Percentiles rank a stretch among this genome's conserved stretches.
These are phyloP conservation scores for Coreoperca whiteheadi DNA, from an alignment of 2,113 vertebrate genomes.

Conservation along the genomic window DNA sequence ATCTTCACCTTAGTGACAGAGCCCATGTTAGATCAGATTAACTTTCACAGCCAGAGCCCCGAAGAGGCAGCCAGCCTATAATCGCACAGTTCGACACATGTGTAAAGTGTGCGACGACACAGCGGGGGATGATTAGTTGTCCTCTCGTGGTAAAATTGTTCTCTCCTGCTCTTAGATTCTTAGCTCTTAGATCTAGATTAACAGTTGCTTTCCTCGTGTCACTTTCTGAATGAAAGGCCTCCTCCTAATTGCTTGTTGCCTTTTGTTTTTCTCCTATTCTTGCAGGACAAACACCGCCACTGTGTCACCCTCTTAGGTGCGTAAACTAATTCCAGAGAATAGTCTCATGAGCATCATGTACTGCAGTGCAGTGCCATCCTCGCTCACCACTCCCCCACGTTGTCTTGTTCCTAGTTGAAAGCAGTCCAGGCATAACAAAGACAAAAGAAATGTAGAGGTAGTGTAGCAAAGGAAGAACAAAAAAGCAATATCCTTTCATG, in stretches of 20 bases:
- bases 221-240: slow-evolving; percentile 44
- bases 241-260: slow-evolving; percentile 29
- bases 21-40: slow-evolving; percentile 68
- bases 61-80: slow-evolving; percentile 26
- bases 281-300: slow-evolving; percentile 24
- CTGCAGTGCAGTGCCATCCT: slow-evolving; percentile 66
- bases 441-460: slow-evolving; percentile 83
- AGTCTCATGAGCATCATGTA: slow-evolving; percentile 52
- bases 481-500: slow-evolving; percentile 96
- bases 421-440: slow-evolving; percentile 93
- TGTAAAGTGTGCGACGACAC: slow-evolving; percentile 14
- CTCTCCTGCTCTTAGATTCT: slow-evolving; percentile 45
- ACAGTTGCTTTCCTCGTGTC: slow-evolving; percentile 21
- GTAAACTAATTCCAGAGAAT: slow-evolving; percentile 63
- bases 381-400: slow-evolving; percentile 43
- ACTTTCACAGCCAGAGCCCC: slow-evolving; percentile 54
- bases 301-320: slow-evolving; percentile 39
- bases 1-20: slow-evolving; percentile 29
- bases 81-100: slow-evolving; percentile 14
- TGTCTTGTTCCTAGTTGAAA: slow-evolving; percentile 70
- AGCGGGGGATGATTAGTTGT: slow-evolving; percentile 57
- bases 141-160: slow-evolving; percentile 46
- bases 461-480: slow-evolving; percentile 91
- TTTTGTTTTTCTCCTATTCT: slow-evolving; percentile 35
- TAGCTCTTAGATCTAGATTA: too few species aligned